phyloP scores from a whole-genome alignment of 2,113 vertebrate species.

The Synchiropus splendidus region DNA sequence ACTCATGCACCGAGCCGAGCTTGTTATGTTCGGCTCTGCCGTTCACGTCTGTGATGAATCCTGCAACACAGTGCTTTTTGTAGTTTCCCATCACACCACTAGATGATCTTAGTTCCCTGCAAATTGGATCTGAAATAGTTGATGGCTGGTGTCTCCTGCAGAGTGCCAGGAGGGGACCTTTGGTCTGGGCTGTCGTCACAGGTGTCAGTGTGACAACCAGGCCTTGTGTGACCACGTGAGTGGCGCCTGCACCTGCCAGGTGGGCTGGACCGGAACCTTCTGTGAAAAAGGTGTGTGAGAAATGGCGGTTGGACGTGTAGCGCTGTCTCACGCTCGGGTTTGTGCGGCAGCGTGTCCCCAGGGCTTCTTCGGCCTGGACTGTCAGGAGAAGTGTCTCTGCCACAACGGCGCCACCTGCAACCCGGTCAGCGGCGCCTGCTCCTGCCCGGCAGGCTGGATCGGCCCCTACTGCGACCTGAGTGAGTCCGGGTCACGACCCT shows the following conservation, averaged over 20 bases:
- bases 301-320: neutral
- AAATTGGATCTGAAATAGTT: no score
- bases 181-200: constrained; percentile 70
- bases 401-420: constrained; percentile 71
- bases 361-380: constrained; percentile 84
- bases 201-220: constrained; percentile 79
- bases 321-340: neutral
- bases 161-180: constrained; percentile 77
- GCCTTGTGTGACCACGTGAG: constrained; percentile 85
- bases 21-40: neutral
- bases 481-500: constrained; percentile 50
- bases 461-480: constrained; percentile 73
- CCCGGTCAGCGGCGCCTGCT: constrained; percentile 65
- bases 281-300: constrained; percentile 76
- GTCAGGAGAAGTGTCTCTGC: constrained; percentile 75
- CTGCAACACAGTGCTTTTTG: no score
- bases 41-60: no score
- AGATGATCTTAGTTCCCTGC: no score
- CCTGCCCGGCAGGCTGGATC: constrained; percentile 71
- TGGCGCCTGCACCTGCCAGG: constrained; percentile 79
- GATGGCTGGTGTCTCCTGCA: constrained; percentile 44
- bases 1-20: neutral
- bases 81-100: no score
- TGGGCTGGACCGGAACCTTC: constrained; percentile 84
- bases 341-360: constrained; percentile 76